Conservation (phyloP, 2,888 invertebrate species). For the Sipha maydis region DNA sequence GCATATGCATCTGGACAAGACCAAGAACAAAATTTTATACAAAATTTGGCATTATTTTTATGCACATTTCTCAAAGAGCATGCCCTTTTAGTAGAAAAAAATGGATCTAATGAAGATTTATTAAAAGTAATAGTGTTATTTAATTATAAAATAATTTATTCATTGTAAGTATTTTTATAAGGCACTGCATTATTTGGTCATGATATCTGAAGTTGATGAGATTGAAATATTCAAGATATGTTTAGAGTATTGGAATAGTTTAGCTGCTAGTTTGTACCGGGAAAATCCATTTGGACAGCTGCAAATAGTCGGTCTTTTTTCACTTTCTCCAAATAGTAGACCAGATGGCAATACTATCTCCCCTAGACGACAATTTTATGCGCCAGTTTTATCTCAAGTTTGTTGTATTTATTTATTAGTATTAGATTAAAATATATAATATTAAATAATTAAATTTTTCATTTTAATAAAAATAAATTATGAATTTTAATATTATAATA, state of each 20-base stretch:
- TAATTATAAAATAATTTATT: neutral
- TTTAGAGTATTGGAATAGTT: conserved; percentile 96
- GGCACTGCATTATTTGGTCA: conserved; percentile 85
- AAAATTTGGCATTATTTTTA: conserved; percentile 96
- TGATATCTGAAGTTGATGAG: conserved; percentile 98
- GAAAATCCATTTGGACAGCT: conserved; percentile 72
- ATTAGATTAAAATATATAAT: neutral
- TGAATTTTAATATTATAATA: conserved; percentile 12
- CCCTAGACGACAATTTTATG: conserved; percentile 78
- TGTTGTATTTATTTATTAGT: conserved; percentile 20
- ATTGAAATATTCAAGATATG: conserved; percentile 99
- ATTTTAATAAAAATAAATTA: conserved; percentile 2
- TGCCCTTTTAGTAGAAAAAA: conserved; percentile 86
- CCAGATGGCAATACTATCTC: conserved; percentile 66
- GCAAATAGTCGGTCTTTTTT: conserved; percentile 49
- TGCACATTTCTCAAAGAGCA: conserved; percentile 97
- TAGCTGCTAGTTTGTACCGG: conserved; percentile 92
- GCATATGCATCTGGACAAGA: conserved; percentile 94
- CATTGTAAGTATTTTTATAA: conserved; percentile 62
- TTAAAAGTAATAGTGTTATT: conserved; percentile 72
- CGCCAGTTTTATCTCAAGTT: conserved; percentile 81
- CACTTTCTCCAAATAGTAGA: conserved; percentile 58
- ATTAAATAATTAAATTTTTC: conserved; percentile 2
- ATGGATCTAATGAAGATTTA: conserved; percentile 79
- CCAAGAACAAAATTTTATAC: conserved; percentile 98